phyloP scores from a whole-genome alignment of 2,888 invertebrate species.

The Odontocolon sp. region DNA sequence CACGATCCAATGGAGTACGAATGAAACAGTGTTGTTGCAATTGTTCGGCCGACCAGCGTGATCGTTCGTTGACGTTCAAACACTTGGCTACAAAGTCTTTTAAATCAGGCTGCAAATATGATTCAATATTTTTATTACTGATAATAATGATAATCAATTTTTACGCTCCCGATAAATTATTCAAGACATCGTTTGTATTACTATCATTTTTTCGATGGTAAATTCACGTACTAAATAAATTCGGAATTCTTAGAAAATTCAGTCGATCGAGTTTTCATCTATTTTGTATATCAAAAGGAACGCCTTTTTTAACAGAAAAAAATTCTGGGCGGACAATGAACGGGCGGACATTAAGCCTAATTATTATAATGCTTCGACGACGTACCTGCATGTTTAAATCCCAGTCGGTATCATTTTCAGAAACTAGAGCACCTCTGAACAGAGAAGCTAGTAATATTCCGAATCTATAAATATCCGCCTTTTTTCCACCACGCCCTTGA shows the following conservation, averaged over 20 bases:
- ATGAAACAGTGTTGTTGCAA: conserved; percentile 90
- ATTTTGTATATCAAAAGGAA: too few species aligned
- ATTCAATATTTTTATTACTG: background rate
- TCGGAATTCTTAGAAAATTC: too few species aligned
- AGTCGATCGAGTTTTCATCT: too few species aligned
- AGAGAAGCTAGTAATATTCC: conserved; percentile 87
- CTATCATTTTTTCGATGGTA: too few species aligned
- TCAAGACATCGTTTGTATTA: too few species aligned
- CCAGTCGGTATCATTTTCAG: conserved; percentile 83
- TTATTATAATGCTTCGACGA: background rate
- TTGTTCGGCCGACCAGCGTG: conserved; percentile 89
- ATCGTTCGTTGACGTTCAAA: conserved; percentile 86
- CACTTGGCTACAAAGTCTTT: conserved; percentile 89
- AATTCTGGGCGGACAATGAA: too few species aligned
- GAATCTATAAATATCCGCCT: conserved; percentile 88
- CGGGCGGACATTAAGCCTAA: too few species aligned
- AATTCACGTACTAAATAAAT: too few species aligned
- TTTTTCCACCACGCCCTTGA: conserved; percentile 83
- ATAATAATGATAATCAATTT: too few species aligned
- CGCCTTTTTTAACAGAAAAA: too few species aligned
- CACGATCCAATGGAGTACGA: conserved; percentile 82
- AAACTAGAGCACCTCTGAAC: conserved; percentile 82
- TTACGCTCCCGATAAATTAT: too few species aligned
- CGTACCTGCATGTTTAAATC: conserved; percentile 82
- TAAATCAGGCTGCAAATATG: conserved; percentile 82